Conservation (phyloP, 2,797 vertebrate species). For the Galagoides demidoff region DNA sequence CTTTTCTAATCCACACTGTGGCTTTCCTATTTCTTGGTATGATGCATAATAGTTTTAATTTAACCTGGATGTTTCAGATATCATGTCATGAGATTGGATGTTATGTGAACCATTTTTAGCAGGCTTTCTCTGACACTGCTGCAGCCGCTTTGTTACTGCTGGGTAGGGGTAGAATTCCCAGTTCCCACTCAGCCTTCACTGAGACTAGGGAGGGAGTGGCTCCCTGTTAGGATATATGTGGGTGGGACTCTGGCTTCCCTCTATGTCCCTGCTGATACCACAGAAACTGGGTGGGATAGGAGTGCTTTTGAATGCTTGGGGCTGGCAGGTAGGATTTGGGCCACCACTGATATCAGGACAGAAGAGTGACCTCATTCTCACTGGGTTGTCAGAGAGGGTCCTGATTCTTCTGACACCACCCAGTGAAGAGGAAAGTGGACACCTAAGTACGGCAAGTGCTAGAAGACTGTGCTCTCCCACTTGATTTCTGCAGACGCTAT, state of each 20-base stretch:
- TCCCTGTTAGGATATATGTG: background rate
- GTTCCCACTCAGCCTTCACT: background rate
- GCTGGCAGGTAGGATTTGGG: background rate
- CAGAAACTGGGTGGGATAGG: background rate
- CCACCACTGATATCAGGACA: background rate
- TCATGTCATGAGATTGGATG: background rate
- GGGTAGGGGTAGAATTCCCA: background rate
- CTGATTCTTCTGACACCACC: background rate
- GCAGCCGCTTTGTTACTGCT: background rate
- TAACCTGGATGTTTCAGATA: background rate
- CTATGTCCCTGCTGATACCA: background rate
- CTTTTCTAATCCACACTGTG: background rate
- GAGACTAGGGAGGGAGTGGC: background rate
- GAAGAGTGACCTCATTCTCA: background rate
- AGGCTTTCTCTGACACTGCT: background rate
- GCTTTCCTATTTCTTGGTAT: background rate
- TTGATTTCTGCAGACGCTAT: background rate
- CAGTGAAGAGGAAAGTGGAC: background rate
- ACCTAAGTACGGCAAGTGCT: background rate
- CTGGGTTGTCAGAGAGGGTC: background rate
- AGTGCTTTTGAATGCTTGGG: background rate
- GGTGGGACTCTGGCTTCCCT: background rate
- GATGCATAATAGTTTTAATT: background rate
- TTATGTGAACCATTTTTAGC: background rate
- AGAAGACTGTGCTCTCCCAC: rapidly evolving